A percentile compares a stretch with the other conserved stretches of the same genome.
phyloP scores from a whole-genome alignment of 2,113 vertebrate genomes.

The Setophaga coronata region DNA sequence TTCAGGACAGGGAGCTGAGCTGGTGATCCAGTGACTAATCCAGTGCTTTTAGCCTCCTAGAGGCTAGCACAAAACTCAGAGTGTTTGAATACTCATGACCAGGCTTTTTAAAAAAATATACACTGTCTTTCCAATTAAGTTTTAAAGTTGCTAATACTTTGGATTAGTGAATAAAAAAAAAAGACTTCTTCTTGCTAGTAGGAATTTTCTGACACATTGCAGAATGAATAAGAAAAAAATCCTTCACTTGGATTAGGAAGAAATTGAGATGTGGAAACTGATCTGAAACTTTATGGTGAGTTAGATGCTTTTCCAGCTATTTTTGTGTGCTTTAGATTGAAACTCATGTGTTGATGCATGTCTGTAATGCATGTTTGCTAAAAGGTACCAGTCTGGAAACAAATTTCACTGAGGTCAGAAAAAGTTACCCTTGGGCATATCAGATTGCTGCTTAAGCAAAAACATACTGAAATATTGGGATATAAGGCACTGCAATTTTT shows the following conservation, averaged over 20 bases:
- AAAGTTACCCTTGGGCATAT: background rate
- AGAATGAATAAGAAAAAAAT: background rate
- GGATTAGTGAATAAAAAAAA: background rate
- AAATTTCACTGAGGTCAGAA: background rate
- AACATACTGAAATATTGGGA: background rate
- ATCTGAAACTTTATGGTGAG: background rate
- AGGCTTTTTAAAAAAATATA: background rate
- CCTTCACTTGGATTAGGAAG: background rate
- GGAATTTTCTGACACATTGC: background rate
- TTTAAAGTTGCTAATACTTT: background rate
- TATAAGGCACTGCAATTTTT: background rate
- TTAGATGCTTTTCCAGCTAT: background rate
- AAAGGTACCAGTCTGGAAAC: background rate
- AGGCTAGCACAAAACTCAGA: background rate
- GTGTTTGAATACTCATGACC: background rate
- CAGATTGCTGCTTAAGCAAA: background rate
- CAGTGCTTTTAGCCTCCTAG: background rate
- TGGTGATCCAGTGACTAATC: background rate
- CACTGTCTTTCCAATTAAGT: background rate
- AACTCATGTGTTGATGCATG: background rate
- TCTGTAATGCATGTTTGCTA: background rate
- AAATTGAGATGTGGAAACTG: background rate
- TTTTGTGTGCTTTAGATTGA: background rate
- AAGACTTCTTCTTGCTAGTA: background rate
- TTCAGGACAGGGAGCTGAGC: background rate